Percentiles rank a stretch among this genome's conserved stretches.
Conservation (phyloP, 1,140 invertebrate species). For the Yoshiicerus persimilis region DNA sequence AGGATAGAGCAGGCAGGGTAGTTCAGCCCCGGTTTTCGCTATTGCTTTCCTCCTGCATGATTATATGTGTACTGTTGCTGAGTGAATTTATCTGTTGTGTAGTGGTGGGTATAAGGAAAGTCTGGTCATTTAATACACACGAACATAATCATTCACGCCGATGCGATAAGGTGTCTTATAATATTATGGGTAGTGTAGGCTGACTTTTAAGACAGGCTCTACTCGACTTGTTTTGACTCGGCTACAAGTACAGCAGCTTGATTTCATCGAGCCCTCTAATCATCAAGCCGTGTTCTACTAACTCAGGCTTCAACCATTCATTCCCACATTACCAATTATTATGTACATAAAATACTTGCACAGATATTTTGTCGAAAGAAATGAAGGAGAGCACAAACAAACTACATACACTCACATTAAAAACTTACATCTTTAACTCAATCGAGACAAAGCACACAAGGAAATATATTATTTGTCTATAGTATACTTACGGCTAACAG, state of each 20-base stretch:
- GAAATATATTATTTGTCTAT: conserved; percentile 9
- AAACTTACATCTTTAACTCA: not conserved
- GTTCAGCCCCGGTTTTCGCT: not conserved
- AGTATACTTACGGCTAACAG: not conserved
- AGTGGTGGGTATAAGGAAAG: not conserved
- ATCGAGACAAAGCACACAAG: conserved; percentile 3
- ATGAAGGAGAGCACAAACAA: not conserved
- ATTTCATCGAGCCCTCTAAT: conserved; percentile 43
- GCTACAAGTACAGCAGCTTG: conserved; percentile 30
- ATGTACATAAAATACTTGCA: conserved; percentile 6
- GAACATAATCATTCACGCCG: not conserved
- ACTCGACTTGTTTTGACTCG: not conserved
- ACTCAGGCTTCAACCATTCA: conserved; percentile 24
- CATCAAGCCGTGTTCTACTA: conserved; percentile 30
- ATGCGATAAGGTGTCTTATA: not conserved
- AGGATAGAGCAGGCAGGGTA: not conserved
- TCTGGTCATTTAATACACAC: not conserved
- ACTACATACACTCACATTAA: not conserved
- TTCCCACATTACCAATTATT: conserved; percentile 30
- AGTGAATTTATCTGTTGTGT: not conserved
- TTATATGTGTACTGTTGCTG: not conserved
- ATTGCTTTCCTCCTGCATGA: not conserved
- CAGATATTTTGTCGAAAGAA: conserved; percentile 2
- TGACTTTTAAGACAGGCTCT: not conserved
- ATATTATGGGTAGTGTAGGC: not conserved